Evolutionary conservation across 2,888 invertebrate species (phyloP), one percentile per base, ranked within the genome.

Genomic region (Osmoderma eremita): DNA sequence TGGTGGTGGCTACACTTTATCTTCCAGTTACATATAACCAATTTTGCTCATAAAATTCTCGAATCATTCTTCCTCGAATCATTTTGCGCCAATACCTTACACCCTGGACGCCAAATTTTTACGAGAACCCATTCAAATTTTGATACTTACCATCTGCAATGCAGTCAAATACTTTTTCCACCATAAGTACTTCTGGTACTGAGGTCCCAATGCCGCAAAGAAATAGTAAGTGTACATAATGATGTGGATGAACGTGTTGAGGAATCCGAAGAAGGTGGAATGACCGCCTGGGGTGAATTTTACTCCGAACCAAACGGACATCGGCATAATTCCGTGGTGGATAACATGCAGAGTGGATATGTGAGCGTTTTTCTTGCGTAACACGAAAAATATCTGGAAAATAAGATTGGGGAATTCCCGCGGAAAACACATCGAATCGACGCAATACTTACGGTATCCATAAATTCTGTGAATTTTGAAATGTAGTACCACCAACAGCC

Each of bases 401-500:
- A 62, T n/a, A n/a, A n/a, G n/a, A n/a, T n/a, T n/a, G n/a, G n/a
- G n/a, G n/a, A n/a, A n/a, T n/a, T n/a, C n/a, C n/a, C n/a, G n/a
- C n/a, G n/a, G n/a, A n/a, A n/a, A n/a, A n/a, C n/a, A n/a, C n/a
- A n/a, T 41, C 20, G 17, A 63, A 36, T 2, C 1, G n/a, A 5
- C 5, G 3, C 10, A 5, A 10, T 6, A 63, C 86, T 86, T 79
- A 97, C 91, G 78, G 97, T 97, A 86, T 98, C 97, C 80, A 95
- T 90, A 83, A 97, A 95, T 84, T 98, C 97, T 76, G 96, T 94
- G 84, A 97, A 97, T 84, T 97, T 98, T 78, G 96, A 94, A 83
- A 97, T 91, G 86, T 94, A 97, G 84, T 97, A 97, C 95, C 94
- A 95, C 95, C 96, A 97, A 83, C 95, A 95, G 45, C 93, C 93